These are phyloP conservation scores for Euproctis similis DNA, from an alignment of 2,888 invertebrate species.

Conservation along the genomic window DNA sequence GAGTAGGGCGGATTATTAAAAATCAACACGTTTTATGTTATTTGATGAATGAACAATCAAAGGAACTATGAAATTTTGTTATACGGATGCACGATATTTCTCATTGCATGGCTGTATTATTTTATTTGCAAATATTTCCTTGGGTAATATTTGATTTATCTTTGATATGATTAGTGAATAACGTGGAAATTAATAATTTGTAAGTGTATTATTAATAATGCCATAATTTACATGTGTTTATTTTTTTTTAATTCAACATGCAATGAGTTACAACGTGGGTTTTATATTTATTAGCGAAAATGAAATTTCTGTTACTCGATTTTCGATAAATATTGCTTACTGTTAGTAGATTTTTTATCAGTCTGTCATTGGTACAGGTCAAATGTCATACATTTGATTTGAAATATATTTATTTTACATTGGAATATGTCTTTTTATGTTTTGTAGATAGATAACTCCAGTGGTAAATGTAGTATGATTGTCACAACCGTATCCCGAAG, in stretches of 20 bases:
- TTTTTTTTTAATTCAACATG: constrained; percentile 34
- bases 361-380: constrained; percentile 68
- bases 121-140: constrained; percentile 16
- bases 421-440: constrained; percentile 72
- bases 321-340: constrained; percentile 72
- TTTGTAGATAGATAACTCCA: constrained; percentile 71
- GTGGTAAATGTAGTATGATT: constrained; percentile 50
- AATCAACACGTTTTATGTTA: constrained; percentile 59
- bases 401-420: constrained; percentile 75
- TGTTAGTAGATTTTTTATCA: constrained; percentile 75
- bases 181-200: constrained; percentile 8
- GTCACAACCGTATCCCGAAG: constrained; percentile 37
- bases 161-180: constrained; percentile 13
- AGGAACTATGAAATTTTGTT: constrained; percentile 62
- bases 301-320: constrained; percentile 67
- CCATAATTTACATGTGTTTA: constrained; percentile 19
- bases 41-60: constrained; percentile 58
- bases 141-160: constrained; percentile 12
- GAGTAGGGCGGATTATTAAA: constrained; percentile 51
- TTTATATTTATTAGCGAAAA: constrained; percentile 57
- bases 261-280: constrained; percentile 44
- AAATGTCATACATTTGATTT: constrained; percentile 76
- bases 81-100: constrained; percentile 38
- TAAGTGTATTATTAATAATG: constrained; percentile 17
- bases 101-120: constrained; percentile 41